phyloP scores from a whole-genome alignment of 2,888 invertebrate species.

The Harmothoe impar region DNA sequence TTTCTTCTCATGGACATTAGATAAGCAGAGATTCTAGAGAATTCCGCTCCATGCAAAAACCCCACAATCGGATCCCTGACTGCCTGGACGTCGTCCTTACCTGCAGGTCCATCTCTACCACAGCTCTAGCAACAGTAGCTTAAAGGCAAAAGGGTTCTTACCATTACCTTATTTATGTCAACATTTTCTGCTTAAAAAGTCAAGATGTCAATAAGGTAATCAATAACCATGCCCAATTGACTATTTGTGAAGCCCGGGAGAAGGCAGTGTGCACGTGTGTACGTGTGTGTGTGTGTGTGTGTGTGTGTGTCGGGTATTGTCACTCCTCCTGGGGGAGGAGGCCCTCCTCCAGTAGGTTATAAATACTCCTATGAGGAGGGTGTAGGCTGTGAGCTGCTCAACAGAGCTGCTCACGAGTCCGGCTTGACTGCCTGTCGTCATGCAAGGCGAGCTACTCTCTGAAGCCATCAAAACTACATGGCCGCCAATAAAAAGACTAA shows the following conservation, averaged over 20 bases:
- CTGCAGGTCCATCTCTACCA: no score
- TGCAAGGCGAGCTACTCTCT: not conserved
- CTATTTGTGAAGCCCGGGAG: not conserved
- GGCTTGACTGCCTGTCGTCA: constrained; percentile 8
- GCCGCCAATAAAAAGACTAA: constrained; percentile 12
- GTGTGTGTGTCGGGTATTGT: not conserved
- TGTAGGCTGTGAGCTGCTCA: not conserved
- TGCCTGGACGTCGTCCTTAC: no score
- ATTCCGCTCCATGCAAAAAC: no score
- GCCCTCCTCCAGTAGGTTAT: not conserved
- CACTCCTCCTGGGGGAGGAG: not conserved
- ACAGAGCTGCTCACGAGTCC: not conserved
- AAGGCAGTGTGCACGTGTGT: not conserved
- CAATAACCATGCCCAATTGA: not conserved
- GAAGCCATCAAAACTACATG: constrained; percentile 30
- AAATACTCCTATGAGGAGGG: not conserved
- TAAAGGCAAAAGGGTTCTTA: no score
- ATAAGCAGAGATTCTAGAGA: no score
- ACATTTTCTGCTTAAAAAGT: not conserved
- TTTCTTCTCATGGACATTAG: no score
- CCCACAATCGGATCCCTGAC: no score
- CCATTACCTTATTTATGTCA: no score
- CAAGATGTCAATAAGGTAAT: not conserved
- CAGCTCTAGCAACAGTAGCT: no score
- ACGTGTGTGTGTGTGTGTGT: not conserved